A percentile compares a stretch with the other conserved stretches of the same genome.
Evolutionary conservation across 2,113 vertebrate species (phyloP).

Genomic region (Probosciger aterrimus): DNA sequence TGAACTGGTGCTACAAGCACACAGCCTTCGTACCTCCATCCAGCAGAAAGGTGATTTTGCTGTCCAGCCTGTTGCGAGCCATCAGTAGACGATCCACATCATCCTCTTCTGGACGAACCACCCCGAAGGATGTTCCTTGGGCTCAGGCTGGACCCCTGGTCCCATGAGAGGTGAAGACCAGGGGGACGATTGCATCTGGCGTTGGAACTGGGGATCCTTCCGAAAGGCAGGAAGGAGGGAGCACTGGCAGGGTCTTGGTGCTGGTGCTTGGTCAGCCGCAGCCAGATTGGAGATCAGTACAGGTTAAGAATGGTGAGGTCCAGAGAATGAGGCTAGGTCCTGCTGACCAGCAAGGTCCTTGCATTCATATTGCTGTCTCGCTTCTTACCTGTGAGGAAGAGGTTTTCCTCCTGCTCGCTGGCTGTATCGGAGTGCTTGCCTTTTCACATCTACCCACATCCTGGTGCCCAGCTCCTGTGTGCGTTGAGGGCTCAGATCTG

Average conservation of each 20-base stretch:
- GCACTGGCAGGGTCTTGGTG: rapidly evolving
- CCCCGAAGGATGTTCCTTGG: neutral
- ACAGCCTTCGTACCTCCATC: rapidly evolving
- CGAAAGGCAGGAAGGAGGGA: neutral
- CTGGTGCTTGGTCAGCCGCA: neutral
- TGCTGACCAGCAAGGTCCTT: neutral
- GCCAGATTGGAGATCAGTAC: neutral
- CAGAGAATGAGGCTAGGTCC: neutral
- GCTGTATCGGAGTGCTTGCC: rapidly evolving
- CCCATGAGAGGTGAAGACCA: neutral
- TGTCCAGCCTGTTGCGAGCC: neutral
- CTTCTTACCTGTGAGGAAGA: neutral
- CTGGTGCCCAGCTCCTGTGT: neutral
- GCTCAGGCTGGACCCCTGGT: neutral
- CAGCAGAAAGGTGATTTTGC: neutral
- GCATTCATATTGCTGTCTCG: rapidly evolving
- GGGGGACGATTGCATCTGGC: neutral
- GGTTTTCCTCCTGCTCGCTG: neutral
- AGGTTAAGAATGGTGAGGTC: neutral
- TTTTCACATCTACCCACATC: neutral
- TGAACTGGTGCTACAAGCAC: neutral
- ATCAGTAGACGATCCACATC: neutral
- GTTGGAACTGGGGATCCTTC: neutral
- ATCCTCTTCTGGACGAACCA: neutral
- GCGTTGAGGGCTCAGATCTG: neutral